Evolutionary conservation across 1,140 invertebrate species (phyloP), one percentile per base, ranked within the genome.

Genomic region (Anastrepha obliqua): DNA sequence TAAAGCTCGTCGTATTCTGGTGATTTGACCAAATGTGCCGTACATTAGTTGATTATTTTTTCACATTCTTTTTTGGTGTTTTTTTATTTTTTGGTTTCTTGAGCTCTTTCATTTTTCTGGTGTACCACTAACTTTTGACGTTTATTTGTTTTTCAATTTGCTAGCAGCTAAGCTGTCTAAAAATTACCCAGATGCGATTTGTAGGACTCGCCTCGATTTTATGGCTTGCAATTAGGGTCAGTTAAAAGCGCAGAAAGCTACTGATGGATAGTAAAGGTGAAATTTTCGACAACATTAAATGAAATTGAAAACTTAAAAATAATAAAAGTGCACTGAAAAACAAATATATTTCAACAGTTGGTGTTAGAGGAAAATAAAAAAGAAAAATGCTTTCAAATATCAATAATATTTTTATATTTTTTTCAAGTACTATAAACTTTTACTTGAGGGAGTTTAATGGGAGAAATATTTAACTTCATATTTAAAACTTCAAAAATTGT

Each of bases 41-140:
- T 29, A 81, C n/a, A 81, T 81, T 81, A 81, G 74, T 81, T 81
- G 44, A 81, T 55, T 81, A 47, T 51, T 81, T 55, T 81, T 81
- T 74, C 29, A 29, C 29, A 29, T 29, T 29, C 29, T 29, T 29
- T 29, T 29, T 29, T 29, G 29, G 29, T 29, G 29, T n/a, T 51
- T 44, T 42, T 70, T 70, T 70, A 3, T 15, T 81, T 42, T 8
- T 47, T 9, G 11, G 9, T 81, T 81, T 55, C n/a, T 51, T 81
- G 3, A 8, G 6, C 44, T 13, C 17, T 44, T 55, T 11, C 29
- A 29, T n/a, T 20, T 81, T 81, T 81, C n/a, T 13, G 4, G 15
- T 55, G 51, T 55, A 81, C 6, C 1, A 55, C 51, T 55, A 55
- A 55, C 6, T 55, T 55, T 55, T 55, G 51, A 17, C 42, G 15